phyloP scores from a whole-genome alignment of 2,888 invertebrate species.

The Opisthograptis luteolata region DNA sequence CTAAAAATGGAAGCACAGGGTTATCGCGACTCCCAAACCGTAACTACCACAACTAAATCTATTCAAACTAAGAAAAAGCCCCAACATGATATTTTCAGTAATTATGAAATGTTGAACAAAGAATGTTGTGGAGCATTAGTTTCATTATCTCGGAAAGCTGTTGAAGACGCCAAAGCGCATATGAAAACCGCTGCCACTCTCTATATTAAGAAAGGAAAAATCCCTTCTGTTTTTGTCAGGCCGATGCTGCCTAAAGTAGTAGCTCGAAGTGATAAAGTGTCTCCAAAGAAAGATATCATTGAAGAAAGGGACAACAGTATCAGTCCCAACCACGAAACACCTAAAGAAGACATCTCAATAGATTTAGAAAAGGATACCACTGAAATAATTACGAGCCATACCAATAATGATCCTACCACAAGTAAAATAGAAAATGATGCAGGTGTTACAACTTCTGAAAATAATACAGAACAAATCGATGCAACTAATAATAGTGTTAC shows the following conservation, averaged over 20 bases:
- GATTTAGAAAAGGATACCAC: constrained; percentile 28
- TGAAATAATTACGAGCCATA: not conserved
- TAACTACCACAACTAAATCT: constrained; percentile 49
- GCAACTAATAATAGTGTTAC: not conserved
- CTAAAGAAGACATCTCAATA: constrained; percentile 28
- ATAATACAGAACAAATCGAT: constrained; percentile 1
- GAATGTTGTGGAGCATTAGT: constrained; percentile 70
- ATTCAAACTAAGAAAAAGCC: constrained; percentile 62
- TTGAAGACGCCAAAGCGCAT: constrained; percentile 62
- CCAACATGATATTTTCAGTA: constrained; percentile 50
- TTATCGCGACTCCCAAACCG: constrained; percentile 67
- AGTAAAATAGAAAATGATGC: constrained; percentile 22
- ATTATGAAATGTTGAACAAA: constrained; percentile 63
- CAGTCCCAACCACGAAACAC: constrained; percentile 90
- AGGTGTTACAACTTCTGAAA: constrained; percentile 6
- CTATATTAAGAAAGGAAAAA: constrained; percentile 50
- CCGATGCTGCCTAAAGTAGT: constrained; percentile 68
- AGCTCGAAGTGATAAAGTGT: constrained; percentile 60
- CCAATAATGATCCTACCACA: constrained; percentile 8
- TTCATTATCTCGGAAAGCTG: constrained; percentile 64
- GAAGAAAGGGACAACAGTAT: constrained; percentile 73
- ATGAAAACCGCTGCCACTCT: constrained; percentile 59
- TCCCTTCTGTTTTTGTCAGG: constrained; percentile 63
- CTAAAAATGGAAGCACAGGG: constrained; percentile 81
- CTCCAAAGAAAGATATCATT: constrained; percentile 65